These are phyloP conservation scores for Scaptomyza flava DNA, from an alignment of 2,888 invertebrate genomes.

Conservation along the genomic window DNA sequence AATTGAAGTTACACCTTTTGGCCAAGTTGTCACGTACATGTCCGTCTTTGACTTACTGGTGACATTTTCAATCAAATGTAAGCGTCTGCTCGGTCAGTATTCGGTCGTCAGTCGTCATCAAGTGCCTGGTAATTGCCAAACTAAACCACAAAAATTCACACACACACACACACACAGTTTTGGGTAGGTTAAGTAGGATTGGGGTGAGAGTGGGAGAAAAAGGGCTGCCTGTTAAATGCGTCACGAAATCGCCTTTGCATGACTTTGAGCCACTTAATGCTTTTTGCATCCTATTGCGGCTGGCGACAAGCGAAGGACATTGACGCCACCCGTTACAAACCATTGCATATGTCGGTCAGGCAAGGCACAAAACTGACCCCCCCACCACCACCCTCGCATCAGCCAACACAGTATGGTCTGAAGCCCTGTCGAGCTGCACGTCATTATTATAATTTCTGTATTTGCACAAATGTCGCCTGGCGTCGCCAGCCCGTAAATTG, in stretches of 20 bases:
- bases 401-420: conserved; percentile 9
- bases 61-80: conserved; percentile 58
- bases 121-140: conserved; percentile 63
- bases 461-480: conserved; percentile 73
- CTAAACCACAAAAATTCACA: conserved; percentile 64
- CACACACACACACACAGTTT: background rate
- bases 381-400: background rate
- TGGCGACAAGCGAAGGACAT: conserved; percentile 51
- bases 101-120: conserved; percentile 25
- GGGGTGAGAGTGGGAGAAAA: too few species aligned
- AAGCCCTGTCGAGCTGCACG: conserved; percentile 52
- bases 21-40: conserved; percentile 64
- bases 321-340: conserved; percentile 48
- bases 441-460: conserved; percentile 82
- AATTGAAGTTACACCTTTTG: conserved; percentile 32
- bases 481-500: conserved; percentile 69
- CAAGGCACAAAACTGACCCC: background rate
- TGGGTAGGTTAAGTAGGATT: background rate
- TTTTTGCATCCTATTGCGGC: conserved; percentile 77
- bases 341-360: conserved; percentile 58
- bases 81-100: conserved; percentile 23
- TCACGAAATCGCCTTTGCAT: conserved; percentile 77
- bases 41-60: conserved; percentile 45
- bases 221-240: conserved; percentile 51
- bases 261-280: conserved; percentile 79